A percentile compares a stretch with the other conserved stretches of the same genome.
Conservation (phyloP, 2,113 vertebrate genomes). For the Odocoileus hemionus region DNA sequence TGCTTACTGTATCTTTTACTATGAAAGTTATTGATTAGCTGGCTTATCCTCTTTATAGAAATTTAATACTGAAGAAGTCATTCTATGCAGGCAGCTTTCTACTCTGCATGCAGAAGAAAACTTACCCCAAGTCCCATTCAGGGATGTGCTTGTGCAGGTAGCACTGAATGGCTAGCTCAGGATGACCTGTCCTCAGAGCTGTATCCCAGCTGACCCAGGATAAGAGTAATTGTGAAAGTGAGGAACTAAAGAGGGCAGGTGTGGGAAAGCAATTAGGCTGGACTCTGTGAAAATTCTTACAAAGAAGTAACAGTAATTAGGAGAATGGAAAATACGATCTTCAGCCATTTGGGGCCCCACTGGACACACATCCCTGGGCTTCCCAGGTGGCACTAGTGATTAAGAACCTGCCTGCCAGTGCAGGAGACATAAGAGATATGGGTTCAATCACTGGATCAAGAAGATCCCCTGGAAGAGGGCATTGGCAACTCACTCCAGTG, state of each 20-base stretch:
- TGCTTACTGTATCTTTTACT: not conserved
- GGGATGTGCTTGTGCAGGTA: not conserved
- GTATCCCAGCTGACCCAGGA: not conserved
- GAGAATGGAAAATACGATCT: not conserved
- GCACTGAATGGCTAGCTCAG: not conserved
- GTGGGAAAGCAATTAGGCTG: not conserved
- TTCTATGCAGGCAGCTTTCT: not conserved
- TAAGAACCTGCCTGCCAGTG: not conserved
- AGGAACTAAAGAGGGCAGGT: not conserved
- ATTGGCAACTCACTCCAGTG: not conserved
- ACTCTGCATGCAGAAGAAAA: not conserved
- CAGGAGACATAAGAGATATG: not conserved
- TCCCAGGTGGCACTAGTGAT: not conserved
- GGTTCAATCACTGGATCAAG: not conserved
- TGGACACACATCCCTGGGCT: not conserved
- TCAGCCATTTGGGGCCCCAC: not conserved
- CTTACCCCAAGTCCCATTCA: not conserved
- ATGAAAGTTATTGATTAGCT: not conserved
- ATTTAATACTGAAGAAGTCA: not conserved
- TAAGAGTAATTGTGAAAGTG: not conserved
- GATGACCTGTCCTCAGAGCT: not conserved
- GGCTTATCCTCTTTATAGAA: not conserved
- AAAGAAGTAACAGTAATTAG: not conserved
- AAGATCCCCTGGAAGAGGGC: not conserved
- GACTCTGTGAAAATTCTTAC: not conserved